Percentiles rank a stretch among this genome's conserved stretches.
Evolutionary conservation across 2,113 vertebrate genomes (phyloP).

Genomic region (Gopherus evgoodei): DNA sequence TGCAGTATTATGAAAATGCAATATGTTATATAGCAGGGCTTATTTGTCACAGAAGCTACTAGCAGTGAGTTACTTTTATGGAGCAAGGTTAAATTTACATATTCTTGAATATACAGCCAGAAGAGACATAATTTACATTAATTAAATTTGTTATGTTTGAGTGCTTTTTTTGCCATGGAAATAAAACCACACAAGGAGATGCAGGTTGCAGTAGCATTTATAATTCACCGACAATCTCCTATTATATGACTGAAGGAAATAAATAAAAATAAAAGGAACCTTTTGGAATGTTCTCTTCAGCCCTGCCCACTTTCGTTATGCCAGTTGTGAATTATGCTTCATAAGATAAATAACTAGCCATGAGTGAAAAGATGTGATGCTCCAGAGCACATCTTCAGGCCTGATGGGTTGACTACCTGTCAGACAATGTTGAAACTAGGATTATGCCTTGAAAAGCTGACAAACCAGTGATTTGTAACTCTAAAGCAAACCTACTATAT

Average conservation of each 20-base stretch:
- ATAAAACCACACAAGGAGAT: neutral
- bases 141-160: slow-evolving; percentile 18
- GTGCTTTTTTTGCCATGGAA: neutral
- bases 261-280: neutral
- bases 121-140: slow-evolving; percentile 29
- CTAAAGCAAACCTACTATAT: slow-evolving; percentile 64
- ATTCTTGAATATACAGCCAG: slow-evolving; percentile 39
- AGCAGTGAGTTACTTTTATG: slow-evolving; percentile 16
- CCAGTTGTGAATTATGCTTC: slow-evolving; percentile 54
- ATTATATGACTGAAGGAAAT: neutral
- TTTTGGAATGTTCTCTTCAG: slow-evolving; percentile 30
- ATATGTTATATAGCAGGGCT: slow-evolving; percentile 2
- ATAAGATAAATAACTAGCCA: slow-evolving; percentile 63
- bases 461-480: slow-evolving; percentile 74
- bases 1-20: neutral
- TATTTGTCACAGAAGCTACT: slow-evolving; percentile 31
- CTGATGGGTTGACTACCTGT: slow-evolving; percentile 72
- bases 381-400: slow-evolving; percentile 62
- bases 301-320: slow-evolving; percentile 16
- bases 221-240: neutral
- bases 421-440: slow-evolving; percentile 60
- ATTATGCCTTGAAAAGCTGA: slow-evolving; percentile 74
- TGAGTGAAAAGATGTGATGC: slow-evolving; percentile 67
- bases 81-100: slow-evolving; percentile 20
- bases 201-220: neutral